Evolutionary conservation across 2,888 invertebrate species (phyloP), one percentile per base, ranked within the genome.

Genomic region (Hipparchia semele): DNA sequence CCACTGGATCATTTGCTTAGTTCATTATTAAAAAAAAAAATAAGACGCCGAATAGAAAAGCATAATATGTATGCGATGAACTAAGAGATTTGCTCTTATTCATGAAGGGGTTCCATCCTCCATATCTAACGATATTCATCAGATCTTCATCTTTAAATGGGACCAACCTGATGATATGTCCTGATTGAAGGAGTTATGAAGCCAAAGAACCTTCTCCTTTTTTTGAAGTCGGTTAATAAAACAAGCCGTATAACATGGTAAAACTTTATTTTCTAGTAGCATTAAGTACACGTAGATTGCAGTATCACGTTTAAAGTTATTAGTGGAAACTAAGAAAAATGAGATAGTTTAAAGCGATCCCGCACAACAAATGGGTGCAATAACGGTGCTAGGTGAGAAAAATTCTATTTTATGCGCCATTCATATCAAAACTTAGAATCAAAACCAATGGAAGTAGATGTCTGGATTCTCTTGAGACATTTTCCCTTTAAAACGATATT

Each of bases 291-390:
- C 9, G 33, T 60, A 59, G 10, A 59, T 12, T 60, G 10, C 39
- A 60, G 59, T 12, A 6, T 12, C 33, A 39, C 39, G 39, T 60
- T 60, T 60, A 9, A 33, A 39, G 59, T 33, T 58, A 13, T 62
- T 62, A 39, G 62, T 53, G 53, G 53, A 39, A 56, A 56, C n/a
- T 10, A 58, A 67, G 67, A 67, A 67, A 13, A 46, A 56, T 67
- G 56, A 67, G 67, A 54, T 2, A 45, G 39, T 23, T 58, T 56
- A 56, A 67, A 67, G 58, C 58, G 67, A 54, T 54, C n/a, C 64
- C 49, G 5, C 9, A 10, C 9, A 51, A 66, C 53, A 67, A 67
- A 67, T 67, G 67, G 9, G 13, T 39, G 67, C 67, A 67, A 67
- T 67, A 45, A 56, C 45, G 56, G 13, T 13, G n/a, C 46, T 10